phyloP scores from a whole-genome alignment of 2,888 invertebrate species.

The Oscheius sp. region DNA sequence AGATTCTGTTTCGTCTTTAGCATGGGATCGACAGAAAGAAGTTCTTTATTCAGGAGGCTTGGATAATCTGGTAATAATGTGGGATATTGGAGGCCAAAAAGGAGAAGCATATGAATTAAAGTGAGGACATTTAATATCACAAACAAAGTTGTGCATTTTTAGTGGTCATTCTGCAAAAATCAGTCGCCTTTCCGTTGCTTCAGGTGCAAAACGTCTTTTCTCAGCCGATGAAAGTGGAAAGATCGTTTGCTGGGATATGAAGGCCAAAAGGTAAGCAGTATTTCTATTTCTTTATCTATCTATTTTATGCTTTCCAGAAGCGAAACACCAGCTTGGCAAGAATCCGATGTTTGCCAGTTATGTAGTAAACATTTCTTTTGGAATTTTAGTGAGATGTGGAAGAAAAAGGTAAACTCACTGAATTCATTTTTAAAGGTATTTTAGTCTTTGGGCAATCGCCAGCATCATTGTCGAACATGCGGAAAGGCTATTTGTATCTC shows the following conservation, averaged over 20 bases:
- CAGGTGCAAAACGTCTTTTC: slow-evolving; percentile 82
- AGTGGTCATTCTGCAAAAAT: slow-evolving; percentile 79
- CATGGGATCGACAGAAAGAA: slow-evolving; percentile 90
- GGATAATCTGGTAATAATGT: slow-evolving; percentile 93
- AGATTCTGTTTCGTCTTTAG: slow-evolving; percentile 83
- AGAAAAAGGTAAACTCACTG: slow-evolving; percentile 79
- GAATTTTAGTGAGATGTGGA: slow-evolving; percentile 98
- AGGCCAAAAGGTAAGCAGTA: slow-evolving; percentile 74
- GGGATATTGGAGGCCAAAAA: slow-evolving; percentile 97
- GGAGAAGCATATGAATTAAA: slow-evolving; percentile 92
- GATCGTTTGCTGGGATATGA: slow-evolving; percentile 94
- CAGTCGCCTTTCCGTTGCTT: slow-evolving; percentile 85
- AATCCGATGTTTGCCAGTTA: slow-evolving; percentile 90
- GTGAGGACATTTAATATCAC: slow-evolving; percentile 31
- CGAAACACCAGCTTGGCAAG: slow-evolving; percentile 90
- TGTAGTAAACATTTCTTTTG: slow-evolving; percentile 97
- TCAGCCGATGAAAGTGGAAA: slow-evolving; percentile 91
- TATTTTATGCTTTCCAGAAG: slow-evolving; percentile 72
- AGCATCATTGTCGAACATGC: slow-evolving; percentile 78
- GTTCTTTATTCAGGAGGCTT: slow-evolving; percentile 93
- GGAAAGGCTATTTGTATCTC: slow-evolving; percentile 93
- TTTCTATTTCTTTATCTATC: not conserved
- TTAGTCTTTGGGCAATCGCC: slow-evolving; percentile 63
- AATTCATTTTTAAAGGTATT: slow-evolving; percentile 79
- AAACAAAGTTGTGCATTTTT: slow-evolving; percentile 31